A percentile compares a stretch with the other conserved stretches of the same genome.
These are phyloP conservation scores for Anguilla megastoma DNA, from an alignment of 2,797 vertebrate genomes.

Conservation along the genomic window DNA sequence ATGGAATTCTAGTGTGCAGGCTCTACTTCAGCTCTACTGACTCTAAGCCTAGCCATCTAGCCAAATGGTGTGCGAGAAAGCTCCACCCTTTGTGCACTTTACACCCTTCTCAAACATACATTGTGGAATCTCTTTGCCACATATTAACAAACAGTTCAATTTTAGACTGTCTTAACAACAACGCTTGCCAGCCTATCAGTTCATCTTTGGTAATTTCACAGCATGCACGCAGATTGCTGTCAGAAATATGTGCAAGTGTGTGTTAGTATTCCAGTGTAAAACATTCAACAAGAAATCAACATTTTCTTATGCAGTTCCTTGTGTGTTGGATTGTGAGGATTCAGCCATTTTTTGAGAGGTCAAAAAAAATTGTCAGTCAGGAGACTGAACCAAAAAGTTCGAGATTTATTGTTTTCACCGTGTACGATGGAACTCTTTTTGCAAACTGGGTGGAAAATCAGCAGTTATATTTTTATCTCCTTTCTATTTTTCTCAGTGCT, in stretches of 20 bases:
- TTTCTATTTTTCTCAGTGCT: slow-evolving; percentile 51
- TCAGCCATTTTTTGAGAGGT: not conserved
- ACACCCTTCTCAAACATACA: not conserved
- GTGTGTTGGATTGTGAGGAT: not conserved
- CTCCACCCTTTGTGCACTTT: not conserved
- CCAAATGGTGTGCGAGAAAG: not conserved
- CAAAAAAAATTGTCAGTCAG: not conserved
- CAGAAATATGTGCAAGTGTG: not conserved
- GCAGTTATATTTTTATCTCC: slow-evolving; percentile 56
- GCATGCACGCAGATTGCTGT: not conserved
- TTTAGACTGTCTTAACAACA: not conserved
- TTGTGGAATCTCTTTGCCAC: not conserved
- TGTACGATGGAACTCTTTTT: slow-evolving; percentile 26
- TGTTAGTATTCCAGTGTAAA: not conserved
- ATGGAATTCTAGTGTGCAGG: too few relatives aligned
- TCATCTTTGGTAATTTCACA: not conserved
- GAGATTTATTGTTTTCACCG: slow-evolving; percentile 17
- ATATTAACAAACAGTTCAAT: not conserved
- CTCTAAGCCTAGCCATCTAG: not conserved
- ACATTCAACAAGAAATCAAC: not conserved
- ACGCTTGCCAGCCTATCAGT: not conserved
- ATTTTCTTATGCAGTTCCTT: not conserved
- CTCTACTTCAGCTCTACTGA: not conserved
- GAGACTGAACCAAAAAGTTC: not conserved
- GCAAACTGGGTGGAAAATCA: slow-evolving; percentile 60